Base-by-base conservation (phyloP, 2,888 invertebrate species). In the Clusia tigrina region DNA sequence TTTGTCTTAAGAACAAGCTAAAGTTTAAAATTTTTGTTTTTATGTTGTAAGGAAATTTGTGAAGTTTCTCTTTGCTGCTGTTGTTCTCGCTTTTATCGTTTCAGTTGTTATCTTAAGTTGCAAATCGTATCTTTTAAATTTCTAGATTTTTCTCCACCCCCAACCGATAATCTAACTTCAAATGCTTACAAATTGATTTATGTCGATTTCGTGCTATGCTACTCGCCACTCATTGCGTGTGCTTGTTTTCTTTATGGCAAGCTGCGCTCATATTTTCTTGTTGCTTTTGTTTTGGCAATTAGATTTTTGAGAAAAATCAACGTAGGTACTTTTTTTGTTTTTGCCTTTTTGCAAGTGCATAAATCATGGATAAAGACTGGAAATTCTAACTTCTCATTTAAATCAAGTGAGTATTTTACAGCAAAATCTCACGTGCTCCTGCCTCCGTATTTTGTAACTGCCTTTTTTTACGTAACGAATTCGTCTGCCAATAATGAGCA, bases 401-500 rank as follows among this genome's bases (percentile, higher is more conserved):
- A n/a, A n/a, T n/a, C n/a, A n/a, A n/a, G n/a, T n/a, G n/a, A n/a
- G n/a, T n/a, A n/a, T n/a, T 32, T 32, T 32, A 6, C 12, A 12
- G 6, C 32, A 32, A 32, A 32, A 32, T 32, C 12, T 12, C 12
- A 12, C 42, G 9, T 42, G 42, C n/a, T 6, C 42, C n/a, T n/a
- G 12, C n/a, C n/a, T 42, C 42, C n/a, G 10, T n/a, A 12, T n/a
- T 42, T 6, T n/a, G 42, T n/a, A 42, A 10, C 54, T n/a, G n/a
- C 62, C 59, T 63, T 70, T 48, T 67, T 70, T 68, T 74, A 76
- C 76, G 75, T 74, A 74, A 74, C 75, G 75, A 75, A 74, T 74
- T 74, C 77, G 74, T 77, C 77, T 74, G 71, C 72, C 68, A 66
- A 74, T 77, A 74, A 74, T 77, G 74, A 74, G 74, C 77, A 72